Conservation (phyloP, 1,140 invertebrate genomes). For the Vanessa tameamea region DNA sequence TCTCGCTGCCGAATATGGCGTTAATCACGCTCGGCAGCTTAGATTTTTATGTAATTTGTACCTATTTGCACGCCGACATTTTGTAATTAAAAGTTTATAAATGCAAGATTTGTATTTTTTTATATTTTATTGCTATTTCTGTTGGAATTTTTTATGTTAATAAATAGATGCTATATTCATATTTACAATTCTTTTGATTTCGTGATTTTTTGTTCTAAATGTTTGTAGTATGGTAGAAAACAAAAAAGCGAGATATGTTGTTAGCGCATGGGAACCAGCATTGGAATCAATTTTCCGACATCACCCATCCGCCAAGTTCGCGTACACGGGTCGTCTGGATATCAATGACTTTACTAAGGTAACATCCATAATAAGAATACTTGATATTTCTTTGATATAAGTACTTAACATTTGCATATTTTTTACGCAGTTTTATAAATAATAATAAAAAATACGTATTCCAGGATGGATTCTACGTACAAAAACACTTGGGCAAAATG, state of each 20-base stretch:
- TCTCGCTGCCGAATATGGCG: no score
- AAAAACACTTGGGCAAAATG: slow-evolving; percentile 48
- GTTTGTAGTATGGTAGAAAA: slow-evolving; percentile 79
- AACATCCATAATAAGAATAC: slow-evolving; percentile 1
- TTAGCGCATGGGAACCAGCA: slow-evolving; percentile 80
- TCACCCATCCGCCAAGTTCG: slow-evolving; percentile 81
- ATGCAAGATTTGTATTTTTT: no score
- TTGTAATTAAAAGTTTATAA: no score
- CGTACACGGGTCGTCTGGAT: slow-evolving; percentile 79
- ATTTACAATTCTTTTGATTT: neutral
- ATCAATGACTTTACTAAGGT: slow-evolving; percentile 80
- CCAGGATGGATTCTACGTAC: slow-evolving; percentile 73
- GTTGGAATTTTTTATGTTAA: neutral
- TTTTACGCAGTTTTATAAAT: neutral
- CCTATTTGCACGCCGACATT: no score
- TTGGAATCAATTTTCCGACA: slow-evolving; percentile 78
- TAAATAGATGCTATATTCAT: no score
- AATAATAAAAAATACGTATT: neutral
- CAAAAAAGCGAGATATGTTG: slow-evolving; percentile 63
- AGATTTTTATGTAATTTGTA: no score
- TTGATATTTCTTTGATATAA: no score
- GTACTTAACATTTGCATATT: no score
- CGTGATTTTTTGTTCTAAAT: neutral
- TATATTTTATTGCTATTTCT: no score
- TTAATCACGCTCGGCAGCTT: no score